A percentile compares a stretch with the other conserved stretches of the same genome.
Evolutionary conservation across 2,888 invertebrate genomes (phyloP).

Genomic region (Sphaerophoria taeniata): DNA sequence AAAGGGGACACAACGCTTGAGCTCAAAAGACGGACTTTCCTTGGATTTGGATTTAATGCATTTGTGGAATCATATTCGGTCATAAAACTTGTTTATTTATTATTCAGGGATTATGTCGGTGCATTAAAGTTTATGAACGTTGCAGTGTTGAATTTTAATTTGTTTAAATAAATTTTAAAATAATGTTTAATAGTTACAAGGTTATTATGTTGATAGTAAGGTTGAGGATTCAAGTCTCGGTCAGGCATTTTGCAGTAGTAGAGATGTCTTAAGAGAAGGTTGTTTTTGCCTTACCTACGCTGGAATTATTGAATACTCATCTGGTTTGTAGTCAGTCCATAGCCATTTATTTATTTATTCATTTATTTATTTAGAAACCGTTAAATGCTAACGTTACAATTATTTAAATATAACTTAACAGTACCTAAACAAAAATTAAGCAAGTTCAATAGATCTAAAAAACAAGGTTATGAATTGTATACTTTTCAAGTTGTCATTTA

Average conservation of each 20-base stretch:
- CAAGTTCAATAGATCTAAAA: too few species aligned
- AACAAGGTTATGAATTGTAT: too few species aligned
- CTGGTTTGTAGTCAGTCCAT: too few species aligned
- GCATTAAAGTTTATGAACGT: conserved; percentile 51
- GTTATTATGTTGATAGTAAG: conserved; percentile 59
- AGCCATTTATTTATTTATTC: too few species aligned
- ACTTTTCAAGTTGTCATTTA: too few species aligned
- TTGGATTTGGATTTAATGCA: conserved; percentile 54
- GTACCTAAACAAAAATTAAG: too few species aligned
- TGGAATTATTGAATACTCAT: too few species aligned
- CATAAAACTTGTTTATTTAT: conserved; percentile 25
- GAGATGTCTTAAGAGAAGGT: too few species aligned
- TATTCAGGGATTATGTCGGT: background rate
- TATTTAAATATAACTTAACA: too few species aligned
- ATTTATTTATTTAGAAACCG: too few species aligned
- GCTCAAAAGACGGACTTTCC: conserved; percentile 46
- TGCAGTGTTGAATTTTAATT: conserved; percentile 55
- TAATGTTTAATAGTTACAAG: conserved; percentile 51
- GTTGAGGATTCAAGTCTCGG: background rate
- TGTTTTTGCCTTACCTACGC: too few species aligned
- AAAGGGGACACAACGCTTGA: conserved; percentile 52
- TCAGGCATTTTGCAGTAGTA: background rate
- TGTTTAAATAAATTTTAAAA: conserved; percentile 36
- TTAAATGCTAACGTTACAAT: too few species aligned
- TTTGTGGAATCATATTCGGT: conserved; percentile 34